Conservation (phyloP, 2,113 vertebrate genomes). For the Hemiscyllium ocellatum region DNA sequence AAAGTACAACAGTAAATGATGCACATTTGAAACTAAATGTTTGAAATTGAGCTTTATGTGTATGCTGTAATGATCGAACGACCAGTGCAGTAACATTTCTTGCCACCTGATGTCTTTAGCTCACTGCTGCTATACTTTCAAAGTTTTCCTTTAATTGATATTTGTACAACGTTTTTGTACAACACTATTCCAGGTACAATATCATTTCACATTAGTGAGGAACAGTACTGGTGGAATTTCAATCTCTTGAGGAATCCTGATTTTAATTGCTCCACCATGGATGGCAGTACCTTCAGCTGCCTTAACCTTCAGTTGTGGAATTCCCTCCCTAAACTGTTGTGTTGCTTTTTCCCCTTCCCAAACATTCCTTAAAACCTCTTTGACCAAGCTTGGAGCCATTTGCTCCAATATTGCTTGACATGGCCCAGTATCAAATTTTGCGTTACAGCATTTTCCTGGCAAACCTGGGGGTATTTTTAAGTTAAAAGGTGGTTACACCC, state of each 20-base stretch:
- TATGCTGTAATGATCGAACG: neutral
- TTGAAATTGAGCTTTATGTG: neutral
- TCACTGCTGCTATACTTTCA: neutral
- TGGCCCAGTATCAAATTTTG: too few species aligned
- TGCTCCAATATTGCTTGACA: too few species aligned
- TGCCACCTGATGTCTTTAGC: constrained; percentile 32
- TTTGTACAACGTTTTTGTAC: neutral
- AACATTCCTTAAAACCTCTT: neutral
- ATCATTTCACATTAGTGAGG: neutral
- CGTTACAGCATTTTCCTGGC: too few species aligned
- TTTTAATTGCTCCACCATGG: neutral
- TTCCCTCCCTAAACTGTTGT: neutral
- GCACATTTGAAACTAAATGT: neutral
- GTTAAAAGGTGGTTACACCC: too few species aligned
- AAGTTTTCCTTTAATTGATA: neutral
- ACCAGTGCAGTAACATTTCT: neutral
- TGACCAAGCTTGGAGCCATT: too few species aligned
- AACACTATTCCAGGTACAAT: neutral
- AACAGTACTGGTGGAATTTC: too few species aligned
- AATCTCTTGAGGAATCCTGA: neutral
- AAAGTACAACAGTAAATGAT: neutral
- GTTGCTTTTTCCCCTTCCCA: neutral
- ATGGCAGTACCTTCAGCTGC: neutral
- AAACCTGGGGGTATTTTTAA: too few species aligned
- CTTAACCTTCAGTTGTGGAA: neutral